These are phyloP conservation scores for Leiothrix lutea DNA, from an alignment of 2,113 vertebrate species.

Conservation along the genomic window DNA sequence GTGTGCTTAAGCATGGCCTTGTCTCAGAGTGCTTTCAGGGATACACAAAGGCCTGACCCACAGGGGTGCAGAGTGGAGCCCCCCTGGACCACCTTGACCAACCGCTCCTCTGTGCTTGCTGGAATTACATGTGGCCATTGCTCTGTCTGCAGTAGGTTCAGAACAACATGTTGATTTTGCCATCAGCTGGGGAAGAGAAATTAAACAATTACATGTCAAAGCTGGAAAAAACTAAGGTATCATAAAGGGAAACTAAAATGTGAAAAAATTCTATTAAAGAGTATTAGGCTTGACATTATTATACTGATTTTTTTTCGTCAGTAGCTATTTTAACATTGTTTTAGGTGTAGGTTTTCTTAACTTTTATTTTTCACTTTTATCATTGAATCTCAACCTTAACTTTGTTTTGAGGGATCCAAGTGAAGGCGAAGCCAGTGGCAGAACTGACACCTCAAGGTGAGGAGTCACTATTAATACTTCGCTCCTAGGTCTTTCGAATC, in stretches of 20 bases:
- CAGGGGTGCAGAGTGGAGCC: neutral
- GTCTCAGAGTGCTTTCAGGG: neutral
- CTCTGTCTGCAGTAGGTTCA: slow-evolving; percentile 1
- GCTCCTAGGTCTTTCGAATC: slow-evolving; percentile 61
- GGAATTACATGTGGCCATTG: neutral
- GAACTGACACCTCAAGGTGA: slow-evolving; percentile 94
- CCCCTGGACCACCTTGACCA: neutral
- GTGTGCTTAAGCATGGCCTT: neutral
- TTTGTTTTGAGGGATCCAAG: slow-evolving; percentile 95
- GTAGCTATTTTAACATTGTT: slow-evolving; percentile 51
- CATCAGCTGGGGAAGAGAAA: neutral
- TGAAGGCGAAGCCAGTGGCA: slow-evolving; percentile 95
- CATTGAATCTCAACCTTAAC: slow-evolving; percentile 82
- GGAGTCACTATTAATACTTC: slow-evolving; percentile 70
- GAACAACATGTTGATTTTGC: neutral
- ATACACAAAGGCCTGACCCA: neutral
- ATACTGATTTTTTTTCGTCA: slow-evolving; percentile 3
- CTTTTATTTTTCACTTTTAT: slow-evolving; percentile 70
- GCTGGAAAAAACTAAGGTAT: neutral
- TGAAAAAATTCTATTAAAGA: neutral
- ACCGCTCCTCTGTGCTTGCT: neutral
- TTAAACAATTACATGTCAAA: neutral
- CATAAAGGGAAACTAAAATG: slow-evolving; percentile 3
- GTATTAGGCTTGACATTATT: slow-evolving; percentile 34
- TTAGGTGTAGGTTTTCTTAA: slow-evolving; percentile 69